These are phyloP conservation scores for Pseudomyrmex sp. DNA, from an alignment of 1,140 invertebrate species.

Conservation along the genomic window DNA sequence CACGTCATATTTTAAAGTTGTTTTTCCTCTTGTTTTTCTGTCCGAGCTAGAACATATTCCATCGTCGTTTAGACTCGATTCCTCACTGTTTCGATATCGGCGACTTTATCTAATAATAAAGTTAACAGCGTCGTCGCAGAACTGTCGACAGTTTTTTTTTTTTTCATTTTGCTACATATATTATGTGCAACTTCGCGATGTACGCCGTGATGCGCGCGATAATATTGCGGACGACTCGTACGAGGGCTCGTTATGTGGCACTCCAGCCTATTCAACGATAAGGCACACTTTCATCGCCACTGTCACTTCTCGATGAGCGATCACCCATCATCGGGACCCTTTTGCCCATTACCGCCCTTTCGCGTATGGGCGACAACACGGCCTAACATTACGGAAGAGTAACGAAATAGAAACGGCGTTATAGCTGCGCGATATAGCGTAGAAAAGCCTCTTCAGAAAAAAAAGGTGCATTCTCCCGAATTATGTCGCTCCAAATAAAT, in stretches of 20 bases:
- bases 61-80: not conserved
- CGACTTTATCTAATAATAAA: constrained; percentile 19
- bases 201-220: constrained; percentile 13
- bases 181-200: constrained; percentile 33
- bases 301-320: constrained; percentile 72
- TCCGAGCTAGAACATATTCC: too few species aligned
- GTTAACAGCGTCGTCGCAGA: not conserved
- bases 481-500: constrained; percentile 31
- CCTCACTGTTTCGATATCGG: not conserved
- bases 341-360: constrained; percentile 70
- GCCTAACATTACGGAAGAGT: constrained; percentile 48
- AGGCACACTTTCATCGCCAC: constrained; percentile 69
- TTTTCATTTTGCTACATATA: constrained; percentile 24
- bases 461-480: constrained; percentile 3
- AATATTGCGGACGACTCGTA: constrained; percentile 37
- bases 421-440: constrained; percentile 6
- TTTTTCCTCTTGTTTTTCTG: not conserved
- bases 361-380: constrained; percentile 49
- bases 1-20: not conserved
- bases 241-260: constrained; percentile 45
- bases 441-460: constrained; percentile 37
- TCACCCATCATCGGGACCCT: constrained; percentile 66
- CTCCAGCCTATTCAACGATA: constrained; percentile 64
- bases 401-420: constrained; percentile 54
- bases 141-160: not conserved